Base-by-base conservation (phyloP, 2,888 invertebrate genomes). In the Archips crataeganus region DNA sequence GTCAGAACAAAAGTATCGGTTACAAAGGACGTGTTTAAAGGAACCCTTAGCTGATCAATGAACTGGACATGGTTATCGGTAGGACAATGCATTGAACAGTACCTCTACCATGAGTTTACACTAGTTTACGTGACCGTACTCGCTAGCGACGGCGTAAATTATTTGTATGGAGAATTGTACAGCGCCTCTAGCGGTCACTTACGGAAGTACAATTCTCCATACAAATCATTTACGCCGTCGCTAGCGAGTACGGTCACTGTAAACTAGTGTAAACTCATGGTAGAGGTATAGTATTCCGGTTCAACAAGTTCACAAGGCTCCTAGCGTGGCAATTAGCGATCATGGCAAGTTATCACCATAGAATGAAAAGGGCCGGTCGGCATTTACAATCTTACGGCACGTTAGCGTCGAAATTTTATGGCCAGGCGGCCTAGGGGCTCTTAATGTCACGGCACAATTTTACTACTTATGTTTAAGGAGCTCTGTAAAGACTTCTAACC, bases 31-130 rank as follows among this genome's bases (percentile, higher is more conserved):
- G 5, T 36, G 65, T n/a, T 39, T 61, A 45, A 60, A 60, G 36
- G 45, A 69, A 51, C 61, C 60, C 23, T 57, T 23, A 32, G 2
- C 47, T 73, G 70, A 74, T 65, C 70, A 74, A 65, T 74, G 69
- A 59, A 65, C 70, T 74, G 74, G 42, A 74, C 34, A 32, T 57
- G 61, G 36, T 13, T 34, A 8, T 64, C 61, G 63, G 1, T 45
- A 51, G 45, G 42, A 72, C 65, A 49, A 73, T 67, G 63, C 62
- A 64, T 74, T 75, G 75, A 71, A 11, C 64, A 42, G 32, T n/a
- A n/a, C n/a, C n/a, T n/a, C n/a, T n/a, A n/a, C n/a, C n/a, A n/a
- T n/a, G n/a, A n/a, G n/a, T n/a, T n/a, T n/a, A n/a, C n/a, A n/a
- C n/a, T n/a, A n/a, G n/a, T n/a, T n/a, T n/a, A n/a, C n/a, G n/a